Conservation (phyloP, 2,797 vertebrate genomes). For the Lerista edwardsae region DNA sequence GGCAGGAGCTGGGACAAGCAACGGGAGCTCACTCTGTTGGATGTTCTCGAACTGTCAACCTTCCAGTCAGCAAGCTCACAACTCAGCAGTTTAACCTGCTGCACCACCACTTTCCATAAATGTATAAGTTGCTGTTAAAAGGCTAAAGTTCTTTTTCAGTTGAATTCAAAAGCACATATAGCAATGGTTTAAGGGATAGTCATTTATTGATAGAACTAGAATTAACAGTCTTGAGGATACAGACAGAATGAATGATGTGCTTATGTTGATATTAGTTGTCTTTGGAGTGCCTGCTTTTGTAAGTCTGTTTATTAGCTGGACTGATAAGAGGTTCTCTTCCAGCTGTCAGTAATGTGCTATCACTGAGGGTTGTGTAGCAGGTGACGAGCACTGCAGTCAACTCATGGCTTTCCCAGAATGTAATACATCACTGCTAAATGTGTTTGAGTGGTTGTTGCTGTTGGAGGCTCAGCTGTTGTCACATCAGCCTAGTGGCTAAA, state of each 20-base stretch:
- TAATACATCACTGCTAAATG: background rate
- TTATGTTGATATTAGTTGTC: background rate
- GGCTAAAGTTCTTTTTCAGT: background rate
- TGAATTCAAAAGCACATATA: too few relatives aligned
- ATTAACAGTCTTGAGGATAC: too few relatives aligned
- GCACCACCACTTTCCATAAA: too few relatives aligned
- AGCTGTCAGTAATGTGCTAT: too few relatives aligned
- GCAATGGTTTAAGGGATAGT: too few relatives aligned
- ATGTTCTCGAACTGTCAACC: too few relatives aligned
- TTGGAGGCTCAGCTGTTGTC: background rate
- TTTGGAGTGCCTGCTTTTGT: background rate
- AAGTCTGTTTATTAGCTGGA: fast-evolving
- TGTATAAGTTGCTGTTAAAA: background rate
- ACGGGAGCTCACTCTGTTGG: too few relatives aligned
- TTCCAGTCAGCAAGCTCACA: too few relatives aligned
- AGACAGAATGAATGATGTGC: too few relatives aligned
- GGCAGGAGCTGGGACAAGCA: too few relatives aligned
- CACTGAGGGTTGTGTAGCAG: fast-evolving
- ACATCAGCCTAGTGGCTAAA: background rate
- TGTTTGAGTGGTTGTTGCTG: background rate
- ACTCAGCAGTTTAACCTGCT: too few relatives aligned
- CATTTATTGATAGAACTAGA: too few relatives aligned
- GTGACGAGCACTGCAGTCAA: background rate
- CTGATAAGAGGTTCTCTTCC: background rate
- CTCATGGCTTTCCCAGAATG: background rate